Evolutionary conservation across 2,888 invertebrate species (phyloP), one percentile per base, ranked within the genome.

Genomic region (Rosalia funebris): DNA sequence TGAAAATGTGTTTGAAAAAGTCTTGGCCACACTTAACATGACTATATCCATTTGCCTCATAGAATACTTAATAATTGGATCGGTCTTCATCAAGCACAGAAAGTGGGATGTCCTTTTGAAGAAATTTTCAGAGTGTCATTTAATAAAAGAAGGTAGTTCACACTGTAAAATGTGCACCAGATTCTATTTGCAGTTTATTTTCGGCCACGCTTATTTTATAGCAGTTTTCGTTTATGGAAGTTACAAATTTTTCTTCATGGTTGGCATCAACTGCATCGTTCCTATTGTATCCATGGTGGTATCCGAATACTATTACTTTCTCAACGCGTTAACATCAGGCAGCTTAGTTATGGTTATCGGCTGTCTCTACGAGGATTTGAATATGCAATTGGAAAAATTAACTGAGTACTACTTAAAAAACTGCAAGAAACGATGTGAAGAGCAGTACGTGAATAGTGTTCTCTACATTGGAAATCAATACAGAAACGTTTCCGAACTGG

Each of bases 281-380:
- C 2, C 12, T 1, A 32, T 16, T 42, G n/a, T 36, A 15, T 54
- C 19, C 7, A 3, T 12, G 14, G 7, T 19, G 10, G 17, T 57
- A 15, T 17, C 50, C 4, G 57, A 57, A 45, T 57, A 57, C 17
- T 57, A 50, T 36, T 57, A 44, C 11, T 52, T 57, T 4, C 9
- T 57, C 1, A 20, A 31, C 7, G 42, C 50, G 0, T 12, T 57
- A 16, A 7, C 36, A 2, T 9, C 52, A 2, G 10, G 48, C n/a
- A 48, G 32, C n/a, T 12, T 57, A n/a, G 34, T 41, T 0, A 9
- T 25, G 4, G 34, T 45, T 12, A 44, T 57, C 10, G 17, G 31
- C 12, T 50, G 52, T 11, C n/a, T 17, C 11, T 57, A 45, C 12
- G 15, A 34, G n/a, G 50, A 42, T 11, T 15, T 57, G 7, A 46